Percentiles rank a stretch among this genome's conserved stretches.
phyloP scores from a whole-genome alignment of 2,797 vertebrate species.

The Hydrophis major region DNA sequence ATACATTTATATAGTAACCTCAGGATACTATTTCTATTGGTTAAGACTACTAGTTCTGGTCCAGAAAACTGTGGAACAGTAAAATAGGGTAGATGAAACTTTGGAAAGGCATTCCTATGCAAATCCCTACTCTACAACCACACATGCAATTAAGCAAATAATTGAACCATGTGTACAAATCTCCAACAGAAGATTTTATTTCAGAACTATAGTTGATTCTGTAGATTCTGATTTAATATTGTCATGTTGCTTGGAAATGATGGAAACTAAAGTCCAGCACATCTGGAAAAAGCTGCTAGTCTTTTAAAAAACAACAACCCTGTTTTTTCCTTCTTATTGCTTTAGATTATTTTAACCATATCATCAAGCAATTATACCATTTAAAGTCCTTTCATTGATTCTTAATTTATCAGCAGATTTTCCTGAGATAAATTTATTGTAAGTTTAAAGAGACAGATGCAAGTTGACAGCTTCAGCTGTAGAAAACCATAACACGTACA shows the following conservation, averaged over 20 bases:
- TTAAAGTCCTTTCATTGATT: conserved; percentile 15
- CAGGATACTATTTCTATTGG: background rate
- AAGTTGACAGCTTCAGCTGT: conserved; percentile 2
- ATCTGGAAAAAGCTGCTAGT: background rate
- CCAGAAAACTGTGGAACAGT: background rate
- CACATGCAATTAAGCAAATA: background rate
- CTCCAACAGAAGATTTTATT: background rate
- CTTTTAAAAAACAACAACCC: background rate
- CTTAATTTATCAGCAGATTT: conserved; percentile 18
- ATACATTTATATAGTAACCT: background rate
- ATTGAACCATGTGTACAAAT: background rate
- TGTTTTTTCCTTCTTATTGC: background rate
- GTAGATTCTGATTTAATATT: background rate
- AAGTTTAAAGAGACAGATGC: conserved; percentile 13
- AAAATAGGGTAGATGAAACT: background rate
- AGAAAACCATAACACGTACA: background rate
- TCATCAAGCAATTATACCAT: conserved; percentile 5
- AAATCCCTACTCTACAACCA: background rate
- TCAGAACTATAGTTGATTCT: background rate
- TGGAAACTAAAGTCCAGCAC: background rate
- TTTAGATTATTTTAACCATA: conserved; percentile 28
- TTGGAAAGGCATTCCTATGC: background rate
- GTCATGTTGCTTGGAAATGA: background rate
- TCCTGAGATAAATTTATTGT: conserved; percentile 15
- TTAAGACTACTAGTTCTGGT: background rate